Base-by-base conservation (phyloP, 2,888 invertebrate genomes). In the Drosophila cognata region DNA sequence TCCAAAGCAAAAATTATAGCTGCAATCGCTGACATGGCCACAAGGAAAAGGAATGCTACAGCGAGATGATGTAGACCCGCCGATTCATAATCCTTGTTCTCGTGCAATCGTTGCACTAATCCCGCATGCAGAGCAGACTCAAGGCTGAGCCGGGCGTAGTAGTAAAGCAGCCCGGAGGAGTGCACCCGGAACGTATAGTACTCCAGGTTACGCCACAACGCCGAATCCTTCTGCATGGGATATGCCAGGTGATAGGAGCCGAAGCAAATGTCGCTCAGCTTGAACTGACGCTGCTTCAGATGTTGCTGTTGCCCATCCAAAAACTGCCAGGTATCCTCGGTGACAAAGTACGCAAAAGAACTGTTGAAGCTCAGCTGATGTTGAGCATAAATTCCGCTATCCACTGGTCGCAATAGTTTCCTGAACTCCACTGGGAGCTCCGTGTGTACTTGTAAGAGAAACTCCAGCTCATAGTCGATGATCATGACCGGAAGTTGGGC, bases 171-270 rank as follows among this genome's bases (percentile, higher is more conserved):
- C 0, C 92, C 92, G 1, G 90, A 89, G 0, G 91, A 91, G 52
- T 91, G 91, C 1, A 91, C 70, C 5, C 89, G 79, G 57, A 79
- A 85, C 0, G 88, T 82, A 33, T 81, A 92, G 52, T 90, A 91
- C 58, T 90, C 87, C 31, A 88, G 57, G n/a, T 88, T 82, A 4
- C 88, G 89, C 88, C 88, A 91, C 53, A 92, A 65, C 0, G 88
- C 83, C 0, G 92, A 91, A 63, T 92, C 91, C 58, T 82, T 81
- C 61, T 91, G 91, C 64, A 92, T 82, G 1, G 92, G 92, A 66
- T 84, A 89, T 18, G 85, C 82, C 53, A 91, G 55, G 33, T 62
- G 92, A 59, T 58, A 92, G 35, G 90, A 84, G 5, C 92, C 92
- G 13, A 92, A 92, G 62, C 92, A 92, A 18, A 92, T 91, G 61